A percentile compares a stretch with the other conserved stretches of the same genome.
Evolutionary conservation across 2,888 invertebrate genomes (phyloP).

Genomic region (Griposia aprilina): DNA sequence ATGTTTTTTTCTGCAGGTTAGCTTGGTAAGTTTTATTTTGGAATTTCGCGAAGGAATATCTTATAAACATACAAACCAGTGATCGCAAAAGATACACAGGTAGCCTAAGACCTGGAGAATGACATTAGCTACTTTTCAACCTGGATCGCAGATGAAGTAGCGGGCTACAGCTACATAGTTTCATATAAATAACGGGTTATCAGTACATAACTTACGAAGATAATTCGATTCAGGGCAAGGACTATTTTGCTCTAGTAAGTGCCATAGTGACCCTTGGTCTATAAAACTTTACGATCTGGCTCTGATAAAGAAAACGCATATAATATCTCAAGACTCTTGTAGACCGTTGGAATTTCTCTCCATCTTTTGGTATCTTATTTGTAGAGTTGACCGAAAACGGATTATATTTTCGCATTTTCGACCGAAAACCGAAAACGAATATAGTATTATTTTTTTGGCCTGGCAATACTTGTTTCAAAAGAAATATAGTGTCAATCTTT

Average conservation of each 20-base stretch:
- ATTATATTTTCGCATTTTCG: not conserved
- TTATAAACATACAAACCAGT: not conserved
- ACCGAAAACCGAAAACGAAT: not conserved
- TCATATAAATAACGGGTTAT: conserved; percentile 21
- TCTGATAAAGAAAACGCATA: conserved; percentile 4
- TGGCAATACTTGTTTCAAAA: not conserved
- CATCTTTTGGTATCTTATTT: not conserved
- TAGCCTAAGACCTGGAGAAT: not conserved
- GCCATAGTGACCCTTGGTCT: conserved; percentile 14
- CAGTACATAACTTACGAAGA: conserved; percentile 19
- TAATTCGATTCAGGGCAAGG: conserved; percentile 23
- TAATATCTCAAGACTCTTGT: not conserved
- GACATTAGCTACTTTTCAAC: not conserved
- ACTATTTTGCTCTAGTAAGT: conserved; percentile 6
- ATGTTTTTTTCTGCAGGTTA: too few relatives aligned
- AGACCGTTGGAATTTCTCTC: not conserved
- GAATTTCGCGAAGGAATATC: too few relatives aligned
- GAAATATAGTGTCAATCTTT: not conserved
- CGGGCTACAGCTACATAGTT: not conserved
- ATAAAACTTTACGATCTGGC: conserved; percentile 20
- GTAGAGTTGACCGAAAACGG: not conserved
- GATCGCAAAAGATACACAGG: not conserved
- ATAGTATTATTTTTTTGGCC: too few relatives aligned
- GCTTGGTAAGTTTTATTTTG: too few relatives aligned
- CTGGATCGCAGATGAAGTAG: not conserved